These are phyloP conservation scores for Helicoverpa assulta DNA, from an alignment of 2,888 invertebrate genomes.

Conservation along the genomic window DNA sequence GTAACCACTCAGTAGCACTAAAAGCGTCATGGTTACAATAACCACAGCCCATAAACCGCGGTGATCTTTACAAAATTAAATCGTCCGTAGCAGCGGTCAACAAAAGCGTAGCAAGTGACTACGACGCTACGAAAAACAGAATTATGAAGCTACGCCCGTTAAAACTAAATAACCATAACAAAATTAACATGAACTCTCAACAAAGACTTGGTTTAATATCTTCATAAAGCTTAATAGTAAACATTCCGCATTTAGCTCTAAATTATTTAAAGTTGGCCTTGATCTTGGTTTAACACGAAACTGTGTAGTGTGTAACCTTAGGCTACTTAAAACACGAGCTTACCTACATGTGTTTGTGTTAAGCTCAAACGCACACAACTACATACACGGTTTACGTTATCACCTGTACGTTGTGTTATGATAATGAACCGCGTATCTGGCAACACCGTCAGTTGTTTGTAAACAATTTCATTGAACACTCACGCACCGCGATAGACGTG, in stretches of 20 bases:
- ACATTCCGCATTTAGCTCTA: slow-evolving; percentile 10
- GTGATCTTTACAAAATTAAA: not conserved
- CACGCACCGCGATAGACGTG: slow-evolving; percentile 40
- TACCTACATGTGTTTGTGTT: not conserved
- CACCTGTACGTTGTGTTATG: slow-evolving; percentile 61
- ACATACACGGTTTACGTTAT: slow-evolving; percentile 28
- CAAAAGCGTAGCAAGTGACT: slow-evolving; percentile 21
- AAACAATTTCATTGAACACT: slow-evolving; percentile 62
- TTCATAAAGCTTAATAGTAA: not conserved
- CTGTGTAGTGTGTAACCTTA: slow-evolving; percentile 9
- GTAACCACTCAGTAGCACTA: not conserved
- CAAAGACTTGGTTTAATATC: slow-evolving; percentile 1
- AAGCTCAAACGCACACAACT: slow-evolving; percentile 3
- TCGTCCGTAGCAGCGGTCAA: slow-evolving; percentile 14
- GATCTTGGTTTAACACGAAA: slow-evolving; percentile 22
- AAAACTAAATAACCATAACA: not conserved
- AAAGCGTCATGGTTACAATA: not conserved
- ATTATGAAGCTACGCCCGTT: slow-evolving; percentile 11
- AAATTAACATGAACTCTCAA: not conserved
- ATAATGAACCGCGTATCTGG: slow-evolving; percentile 59
- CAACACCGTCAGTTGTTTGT: slow-evolving; percentile 61
- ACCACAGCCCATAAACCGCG: not conserved
- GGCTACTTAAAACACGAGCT: slow-evolving; percentile 15
- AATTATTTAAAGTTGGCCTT: slow-evolving; percentile 25
- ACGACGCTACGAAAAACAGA: slow-evolving; percentile 30